phyloP scores from a whole-genome alignment of 2,888 invertebrate genomes.

The Rambutsinella grinnellia region DNA sequence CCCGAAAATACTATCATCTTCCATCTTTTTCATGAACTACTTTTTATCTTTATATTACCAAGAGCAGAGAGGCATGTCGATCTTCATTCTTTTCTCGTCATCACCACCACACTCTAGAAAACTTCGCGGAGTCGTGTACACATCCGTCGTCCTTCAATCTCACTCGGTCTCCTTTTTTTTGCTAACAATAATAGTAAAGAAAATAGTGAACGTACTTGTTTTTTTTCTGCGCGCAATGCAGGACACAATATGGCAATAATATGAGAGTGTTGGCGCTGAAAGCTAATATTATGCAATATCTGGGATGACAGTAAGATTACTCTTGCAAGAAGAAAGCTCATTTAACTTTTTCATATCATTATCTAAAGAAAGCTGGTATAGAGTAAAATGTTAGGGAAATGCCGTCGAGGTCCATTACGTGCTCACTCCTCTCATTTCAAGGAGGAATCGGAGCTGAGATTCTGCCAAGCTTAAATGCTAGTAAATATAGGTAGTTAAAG shows the following conservation, averaged over 20 bases:
- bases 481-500: neutral
- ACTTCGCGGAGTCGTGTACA: conserved; percentile 31
- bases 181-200: conserved; percentile 25
- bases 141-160: conserved; percentile 38
- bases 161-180: neutral
- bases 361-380: conserved; percentile 34
- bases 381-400: conserved; percentile 60
- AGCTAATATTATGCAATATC: neutral
- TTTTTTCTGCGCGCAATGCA: conserved; percentile 48
- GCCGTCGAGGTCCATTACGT: conserved; percentile 67
- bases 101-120: too few relatives aligned
- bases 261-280: conserved; percentile 11
- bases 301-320: neutral
- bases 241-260: conserved; percentile 1
- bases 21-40: conserved; percentile 42
- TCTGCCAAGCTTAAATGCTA: neutral
- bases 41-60: conserved; percentile 3
- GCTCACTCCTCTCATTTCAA: conserved; percentile 57
- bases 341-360: conserved; percentile 26
- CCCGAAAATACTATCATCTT: neutral
- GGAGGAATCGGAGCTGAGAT: conserved; percentile 24
- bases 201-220: conserved; percentile 7
- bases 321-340: neutral
- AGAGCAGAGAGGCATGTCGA: conserved; percentile 16
- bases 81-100: conserved; percentile 24